Percentiles rank a stretch among this genome's conserved stretches.
Conservation (phyloP, 2,888 invertebrate species). For the Romanomermis culicivorax region DNA sequence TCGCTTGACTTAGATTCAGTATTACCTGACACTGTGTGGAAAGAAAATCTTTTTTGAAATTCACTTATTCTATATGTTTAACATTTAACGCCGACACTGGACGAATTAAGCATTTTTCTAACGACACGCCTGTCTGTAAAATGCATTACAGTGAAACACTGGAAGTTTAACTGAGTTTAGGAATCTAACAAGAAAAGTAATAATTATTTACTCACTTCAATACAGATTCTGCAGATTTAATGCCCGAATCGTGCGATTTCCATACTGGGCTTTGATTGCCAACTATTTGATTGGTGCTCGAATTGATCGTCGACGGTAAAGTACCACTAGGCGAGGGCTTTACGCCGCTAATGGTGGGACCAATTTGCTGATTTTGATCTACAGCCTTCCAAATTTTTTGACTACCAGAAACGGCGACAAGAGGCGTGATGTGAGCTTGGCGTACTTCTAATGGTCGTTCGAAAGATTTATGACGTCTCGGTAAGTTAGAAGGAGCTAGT, state of each 20-base stretch:
- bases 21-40: too few species aligned
- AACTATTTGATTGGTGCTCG: not conserved
- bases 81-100: too few species aligned
- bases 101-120: too few species aligned
- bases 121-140: too few species aligned
- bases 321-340: not conserved
- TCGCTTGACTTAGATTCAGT: too few species aligned
- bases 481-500: not conserved
- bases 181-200: too few species aligned
- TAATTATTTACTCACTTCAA: not conserved
- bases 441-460: slow-evolving; percentile 2
- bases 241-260: slow-evolving; percentile 9
- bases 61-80: too few species aligned
- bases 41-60: too few species aligned
- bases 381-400: not conserved
- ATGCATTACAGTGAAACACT: too few species aligned
- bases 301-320: not conserved
- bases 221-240: not conserved
- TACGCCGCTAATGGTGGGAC: too few species aligned
- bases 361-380: not conserved
- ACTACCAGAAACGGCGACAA: not conserved
- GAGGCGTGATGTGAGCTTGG: not conserved
- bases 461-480: slow-evolving; percentile 1
- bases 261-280: slow-evolving; percentile 6
- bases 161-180: too few species aligned